Evolutionary conservation across 2,113 vertebrate genomes (phyloP).

Genomic region (Nothocercus nigrocapillus): DNA sequence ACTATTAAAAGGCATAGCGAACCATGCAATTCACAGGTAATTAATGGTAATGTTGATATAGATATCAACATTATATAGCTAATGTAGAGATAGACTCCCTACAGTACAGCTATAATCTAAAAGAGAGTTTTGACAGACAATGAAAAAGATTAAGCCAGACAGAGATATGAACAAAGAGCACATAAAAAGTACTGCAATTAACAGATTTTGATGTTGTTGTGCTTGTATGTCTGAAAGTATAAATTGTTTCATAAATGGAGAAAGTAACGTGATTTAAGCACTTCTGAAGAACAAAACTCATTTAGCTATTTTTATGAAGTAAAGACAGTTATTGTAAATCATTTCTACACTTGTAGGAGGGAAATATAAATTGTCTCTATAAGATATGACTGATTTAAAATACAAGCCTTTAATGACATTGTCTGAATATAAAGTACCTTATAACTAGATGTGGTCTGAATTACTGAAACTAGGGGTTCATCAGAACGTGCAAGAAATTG

Average conservation of each 20-base stretch:
- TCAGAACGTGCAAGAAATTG: not conserved
- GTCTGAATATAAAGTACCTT: conserved; percentile 71
- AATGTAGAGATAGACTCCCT: not conserved
- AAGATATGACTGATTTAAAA: conserved; percentile 78
- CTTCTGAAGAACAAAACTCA: conserved; percentile 78
- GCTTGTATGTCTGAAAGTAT: conserved; percentile 58
- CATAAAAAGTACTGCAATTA: conserved; percentile 66
- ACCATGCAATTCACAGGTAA: conserved; percentile 52
- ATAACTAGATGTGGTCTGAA: conserved; percentile 59
- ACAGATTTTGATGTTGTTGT: conserved; percentile 72
- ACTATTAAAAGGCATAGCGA: conserved; percentile 60
- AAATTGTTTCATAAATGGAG: conserved; percentile 66
- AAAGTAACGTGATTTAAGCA: conserved; percentile 76
- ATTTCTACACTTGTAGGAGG: conserved; percentile 72
- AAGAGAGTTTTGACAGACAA: conserved; percentile 54
- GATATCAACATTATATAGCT: not conserved
- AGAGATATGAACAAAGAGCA: conserved; percentile 65
- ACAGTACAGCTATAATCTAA: conserved; percentile 13
- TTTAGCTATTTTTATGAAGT: conserved; percentile 80
- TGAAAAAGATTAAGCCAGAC: conserved; percentile 64
- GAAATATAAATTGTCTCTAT: conserved; percentile 78
- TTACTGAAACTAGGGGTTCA: not conserved
- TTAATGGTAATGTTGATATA: conserved; percentile 63
- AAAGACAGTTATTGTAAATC: conserved; percentile 77
- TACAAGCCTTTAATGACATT: conserved; percentile 65